Percentiles rank a stretch among this genome's conserved stretches.
Conservation (phyloP, 2,888 invertebrate species). For the Latheticus oryzae region DNA sequence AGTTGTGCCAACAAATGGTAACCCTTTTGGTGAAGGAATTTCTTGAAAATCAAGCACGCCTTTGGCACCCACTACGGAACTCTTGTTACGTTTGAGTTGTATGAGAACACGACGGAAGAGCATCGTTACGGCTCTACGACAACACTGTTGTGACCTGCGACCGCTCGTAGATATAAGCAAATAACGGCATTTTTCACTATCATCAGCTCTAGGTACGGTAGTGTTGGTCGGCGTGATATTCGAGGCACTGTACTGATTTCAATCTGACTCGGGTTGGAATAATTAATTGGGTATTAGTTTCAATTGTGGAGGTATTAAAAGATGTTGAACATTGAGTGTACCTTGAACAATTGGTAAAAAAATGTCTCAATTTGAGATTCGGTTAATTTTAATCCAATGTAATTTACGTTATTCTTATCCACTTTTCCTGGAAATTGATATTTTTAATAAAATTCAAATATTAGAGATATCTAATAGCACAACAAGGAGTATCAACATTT, state of each 20-base stretch:
- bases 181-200: conserved; percentile 44
- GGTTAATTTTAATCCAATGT: too few relatives aligned
- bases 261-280: conserved; percentile 3
- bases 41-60: conserved; percentile 22
- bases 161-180: conserved; percentile 40
- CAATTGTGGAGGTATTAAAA: too few relatives aligned
- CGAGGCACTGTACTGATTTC: conserved; percentile 6
- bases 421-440: too few relatives aligned
- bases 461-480: too few relatives aligned
- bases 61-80: conserved; percentile 13
- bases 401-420: too few relatives aligned
- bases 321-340: too few relatives aligned
- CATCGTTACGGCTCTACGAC: conserved; percentile 39
- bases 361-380: too few relatives aligned
- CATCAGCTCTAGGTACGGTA: conserved; percentile 28
- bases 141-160: conserved; percentile 40
- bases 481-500: too few relatives aligned
- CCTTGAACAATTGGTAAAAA: too few relatives aligned
- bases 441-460: too few relatives aligned
- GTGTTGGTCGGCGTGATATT: conserved; percentile 18
- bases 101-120: conserved; percentile 34
- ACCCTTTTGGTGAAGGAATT: conserved; percentile 64
- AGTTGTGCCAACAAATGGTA: conserved; percentile 67
- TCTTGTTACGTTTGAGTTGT: conserved; percentile 14
- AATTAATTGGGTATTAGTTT: conserved; percentile 6